Base-by-base conservation (phyloP, 92 coral and sea anemone genomes). In the Actinostola sp. region DNA sequence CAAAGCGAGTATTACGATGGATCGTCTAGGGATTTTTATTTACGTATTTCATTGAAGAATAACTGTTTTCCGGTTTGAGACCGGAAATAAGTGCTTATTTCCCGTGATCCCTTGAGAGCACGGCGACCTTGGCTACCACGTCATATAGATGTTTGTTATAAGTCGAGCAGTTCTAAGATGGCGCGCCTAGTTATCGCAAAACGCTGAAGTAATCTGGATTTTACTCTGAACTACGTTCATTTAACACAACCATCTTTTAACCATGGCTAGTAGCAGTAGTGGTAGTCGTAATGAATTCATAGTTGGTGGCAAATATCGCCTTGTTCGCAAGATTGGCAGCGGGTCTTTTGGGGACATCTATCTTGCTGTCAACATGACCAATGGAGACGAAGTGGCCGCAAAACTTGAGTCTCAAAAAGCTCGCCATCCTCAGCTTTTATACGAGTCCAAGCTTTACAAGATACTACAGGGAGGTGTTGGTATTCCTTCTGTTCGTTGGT, bases 311-410 rank as follows among this genome's bases (percentile, higher is more conserved):
- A 95, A 95, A 77, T 95, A 92, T 52, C 99, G 97, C 70, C 91
- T 95, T 29, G 79, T 95, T 19, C 93, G 96, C 28, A 95, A 95
- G 80, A 95, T 95, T 63, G 99, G 99, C 61, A 92, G 99, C 89
- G 99, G 99, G 83, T 95, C 99, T 61, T 94, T 95, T 30, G 99
- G 99, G 61, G 99, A 95, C 61, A 95, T 95, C 48, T 95, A 95
- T 76, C 84, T 92, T 54, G 99, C 99, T 23, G 89, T 85, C 72
- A 87, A 83, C 62, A 76, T 84, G 55, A 86, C 79, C 23, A 95
- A 89, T 53, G 83, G 92, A 71, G 99, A 95, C 76, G 99, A 95
- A 78, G 99, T 95, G 8, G 99, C 99, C 17, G 96, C 92, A 45
- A 95, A 95, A 84, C 81, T 95, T 46, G 99, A 95, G 83, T 86